A percentile compares a stretch with the other conserved stretches of the same genome.
Conservation (phyloP, 2,888 invertebrate genomes). For the Tenthredo amoena region DNA sequence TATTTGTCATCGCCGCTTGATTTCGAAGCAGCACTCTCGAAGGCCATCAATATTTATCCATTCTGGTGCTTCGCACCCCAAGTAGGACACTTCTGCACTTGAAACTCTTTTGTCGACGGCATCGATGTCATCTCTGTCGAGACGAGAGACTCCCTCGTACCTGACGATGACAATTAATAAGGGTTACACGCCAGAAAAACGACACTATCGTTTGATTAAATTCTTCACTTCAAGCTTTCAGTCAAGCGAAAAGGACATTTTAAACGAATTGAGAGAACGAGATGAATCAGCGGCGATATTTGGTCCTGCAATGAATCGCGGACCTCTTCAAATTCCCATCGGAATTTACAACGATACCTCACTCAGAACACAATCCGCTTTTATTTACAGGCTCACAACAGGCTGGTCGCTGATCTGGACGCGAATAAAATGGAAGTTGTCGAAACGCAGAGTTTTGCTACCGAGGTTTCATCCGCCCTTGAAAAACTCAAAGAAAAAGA, state of each 20-base stretch:
- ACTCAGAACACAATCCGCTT: background rate
- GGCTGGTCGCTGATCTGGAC: constrained; percentile 93
- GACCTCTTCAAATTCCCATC: background rate
- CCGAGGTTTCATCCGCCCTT: constrained; percentile 90
- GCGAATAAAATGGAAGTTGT: constrained; percentile 89
- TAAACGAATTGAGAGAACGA: background rate
- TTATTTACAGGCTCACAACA: constrained; percentile 88
- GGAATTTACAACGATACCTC: background rate
- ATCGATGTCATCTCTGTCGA: constrained; percentile 43
- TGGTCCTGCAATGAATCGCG: background rate
- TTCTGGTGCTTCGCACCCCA: constrained; percentile 17
- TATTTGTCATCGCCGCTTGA: constrained; percentile 16
- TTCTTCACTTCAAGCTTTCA: background rate
- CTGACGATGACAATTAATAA: constrained; percentile 23
- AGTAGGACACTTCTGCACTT: constrained; percentile 27
- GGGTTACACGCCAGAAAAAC: constrained; percentile 15
- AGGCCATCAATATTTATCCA: constrained; percentile 47
- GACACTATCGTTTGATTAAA: background rate
- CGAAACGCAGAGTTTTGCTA: constrained; percentile 95
- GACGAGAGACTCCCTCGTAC: constrained; percentile 26
- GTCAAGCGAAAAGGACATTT: background rate
- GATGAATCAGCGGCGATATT: background rate
- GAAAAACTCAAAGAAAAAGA: constrained; percentile 93
- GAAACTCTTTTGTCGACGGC: constrained; percentile 47
- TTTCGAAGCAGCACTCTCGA: constrained; percentile 34